Evolutionary conservation across 92 coral and sea anemone species (phyloP), one percentile per base, ranked within the genome.

Genomic region (Parazoanthus swiftii): DNA sequence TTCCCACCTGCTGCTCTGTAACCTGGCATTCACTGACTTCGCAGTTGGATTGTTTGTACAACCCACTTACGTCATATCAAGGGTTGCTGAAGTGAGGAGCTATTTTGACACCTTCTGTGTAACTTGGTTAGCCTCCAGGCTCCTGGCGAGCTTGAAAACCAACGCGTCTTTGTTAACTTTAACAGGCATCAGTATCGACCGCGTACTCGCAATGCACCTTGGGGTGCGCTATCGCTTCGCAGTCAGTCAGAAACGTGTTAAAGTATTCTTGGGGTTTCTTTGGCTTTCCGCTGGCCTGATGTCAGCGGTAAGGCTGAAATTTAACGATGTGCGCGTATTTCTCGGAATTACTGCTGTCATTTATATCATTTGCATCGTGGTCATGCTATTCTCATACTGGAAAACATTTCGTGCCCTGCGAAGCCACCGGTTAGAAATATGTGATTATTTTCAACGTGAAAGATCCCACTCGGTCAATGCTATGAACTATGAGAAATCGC

Each of bases 11-110:
- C 89, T 91, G 4, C 88, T 91, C 25, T 91, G 85, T 85, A 91
- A 90, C 81, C 51, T 91, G 26, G 76, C 93, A 35, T 63, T 88
- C n/a, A 85, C 91, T 8, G 93, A 91, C 77, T 65, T 91, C 39
- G 93, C 91, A 6, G 93, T 91, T 4, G 93, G 93, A 6, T 20
- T 91, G 76, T 23, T 91, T 1, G 93, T 89, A 8, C 91, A 91
- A 54, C 93, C 93, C n/a, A 85, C 75, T 9, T 90, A 91, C 73
- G 81, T 91, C 37, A 88, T 84, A 0, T 50, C 93, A 7, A 89
- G 88, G 51, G 10, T 80, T 8, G 93, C 78, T 6, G 89, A 76
- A 59, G 89, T 91, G 20, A 68, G 15, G 29, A 71, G 33, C 29
- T 67, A 80, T 51, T 79, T 91, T 16, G 6, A 85, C 37, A 72